Base-by-base conservation (phyloP, 2,888 invertebrate species). In the Hirtodrosophila confusa region DNA sequence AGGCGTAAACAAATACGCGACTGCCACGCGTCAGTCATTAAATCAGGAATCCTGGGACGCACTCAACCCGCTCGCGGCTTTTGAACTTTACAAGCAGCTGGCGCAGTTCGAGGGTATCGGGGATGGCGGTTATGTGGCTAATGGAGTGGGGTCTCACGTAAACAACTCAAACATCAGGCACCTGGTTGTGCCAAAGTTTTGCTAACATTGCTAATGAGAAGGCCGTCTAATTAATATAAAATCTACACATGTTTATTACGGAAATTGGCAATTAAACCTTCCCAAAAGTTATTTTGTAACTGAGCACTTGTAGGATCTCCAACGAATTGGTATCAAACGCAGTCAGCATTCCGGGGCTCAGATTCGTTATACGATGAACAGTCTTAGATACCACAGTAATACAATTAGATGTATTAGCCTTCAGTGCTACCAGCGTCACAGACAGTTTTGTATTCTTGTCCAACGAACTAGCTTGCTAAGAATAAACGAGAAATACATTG, bases 11-110 rank as follows among this genome's bases (percentile, higher is more conserved):
- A 79, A 79, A 84, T 70, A 84, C 61, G 56, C 58, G 68, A 56
- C 49, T 60, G 78, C 62, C 84, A 84, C 85, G 79, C 78, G 85
- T 70, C 71, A 70, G 80, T 79, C 85, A 77, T 79, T 79, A 84
- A 84, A 79, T 69, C 58, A 40, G 48, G 49, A 73, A 60, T 51
- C 53, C 55, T 10, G 57, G 4, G 58, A 45, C 62, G 36, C 48
- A 48, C 69, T 74, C 54, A 57, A 56, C 50, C 58, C 54, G 37
- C 50, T 61, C 57, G 54, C 31, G 39, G 68, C 79, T 80, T 83
- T 84, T 79, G 80, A 84, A 79, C 75, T 79, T 79, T 48, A 39
- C 47, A 60, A 62, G 66, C 63, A 37, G 48, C 39, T 44, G 47
- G 31, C 39, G 37, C 47, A 17, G 35, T 7, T 27, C 55, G n/a